Base-by-base conservation (phyloP, 2,888 invertebrate species). In the Spicauda simplicius region DNA sequence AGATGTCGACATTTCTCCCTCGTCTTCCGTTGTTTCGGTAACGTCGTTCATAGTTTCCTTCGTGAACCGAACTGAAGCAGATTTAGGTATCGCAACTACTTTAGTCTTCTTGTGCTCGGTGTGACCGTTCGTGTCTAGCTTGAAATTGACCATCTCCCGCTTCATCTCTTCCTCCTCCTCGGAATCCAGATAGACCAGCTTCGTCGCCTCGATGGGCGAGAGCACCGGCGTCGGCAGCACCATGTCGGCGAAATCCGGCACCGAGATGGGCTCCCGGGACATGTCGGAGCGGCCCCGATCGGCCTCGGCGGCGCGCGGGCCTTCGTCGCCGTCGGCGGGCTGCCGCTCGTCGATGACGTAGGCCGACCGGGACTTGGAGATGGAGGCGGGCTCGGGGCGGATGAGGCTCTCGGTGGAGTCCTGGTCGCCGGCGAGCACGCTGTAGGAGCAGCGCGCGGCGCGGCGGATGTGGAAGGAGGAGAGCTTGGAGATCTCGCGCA, bases 181-280 rank as follows among this genome's bases (percentile, higher is more conserved):
- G 0, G 95, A 95, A 78, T 96, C 96, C 52, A 96, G 87, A 80
- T 95, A 96, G 0, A 96, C 96, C 12, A 96, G 89, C 74, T 95
- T 93, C 0, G 96, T 90, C 3, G 95, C 95, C 81, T 96, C 96
- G 14, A 95, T 94, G 0, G 96, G 96, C 0, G 96, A 95, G 58
- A 96, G 86, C 19, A 94, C 95, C 10, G 95, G 95, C 2, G 95
- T 95, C 41, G 95, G 95, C 50, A 95, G 85, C 4, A 94, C 93
- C 74, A 96, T 88, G 66, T 95, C 95, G 5, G 94, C 94, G 81
- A 96, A 96, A 83, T 96, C 96, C 73, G 96, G 96, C 76, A 96
- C 96, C 4, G 96, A 96, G 58, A 95, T 94, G 0, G 96, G 96
- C 76, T 96, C 96, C 62, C 96, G 91, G 0, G 95, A 89, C 82